Conservation (phyloP, 2,113 vertebrate species). For the Empidonax traillii region DNA sequence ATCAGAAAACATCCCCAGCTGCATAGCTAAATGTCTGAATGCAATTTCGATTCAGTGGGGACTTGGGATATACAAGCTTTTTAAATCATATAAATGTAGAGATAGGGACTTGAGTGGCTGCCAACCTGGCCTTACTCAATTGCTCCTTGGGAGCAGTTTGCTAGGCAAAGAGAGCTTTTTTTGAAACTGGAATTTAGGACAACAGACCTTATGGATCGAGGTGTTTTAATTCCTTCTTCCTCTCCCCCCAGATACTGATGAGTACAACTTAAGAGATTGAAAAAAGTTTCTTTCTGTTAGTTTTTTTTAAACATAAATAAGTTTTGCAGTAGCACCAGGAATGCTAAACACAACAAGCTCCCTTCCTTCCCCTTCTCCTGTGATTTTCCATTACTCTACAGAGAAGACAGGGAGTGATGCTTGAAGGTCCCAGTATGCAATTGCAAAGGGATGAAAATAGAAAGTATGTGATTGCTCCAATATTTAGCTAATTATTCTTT, state of each 20-base stretch:
- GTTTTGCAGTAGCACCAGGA: neutral
- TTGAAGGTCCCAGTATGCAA: neutral
- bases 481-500: conserved; percentile 33
- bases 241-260: neutral
- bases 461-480: conserved; percentile 26
- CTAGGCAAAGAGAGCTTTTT: conserved; percentile 11
- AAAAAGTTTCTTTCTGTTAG: neutral
- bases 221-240: neutral
- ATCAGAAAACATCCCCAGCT: conserved; percentile 47
- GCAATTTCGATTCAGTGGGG: conserved; percentile 36
- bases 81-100: conserved; percentile 46
- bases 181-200: conserved; percentile 3
- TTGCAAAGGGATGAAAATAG: conserved; percentile 7
- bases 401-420: neutral
- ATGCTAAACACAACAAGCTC: neutral
- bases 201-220: neutral
- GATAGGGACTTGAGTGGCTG: conserved; percentile 35
- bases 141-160: conserved; percentile 26
- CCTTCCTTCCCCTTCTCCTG: neutral
- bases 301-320: neutral
- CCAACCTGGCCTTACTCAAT: conserved; percentile 41
- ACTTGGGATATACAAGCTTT: conserved; percentile 22
- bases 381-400: neutral
- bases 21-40: conserved; percentile 2
- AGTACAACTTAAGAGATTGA: neutral